Evolutionary conservation across 2,888 invertebrate species (phyloP).

Genomic region (Notocelia uddmanniana): DNA sequence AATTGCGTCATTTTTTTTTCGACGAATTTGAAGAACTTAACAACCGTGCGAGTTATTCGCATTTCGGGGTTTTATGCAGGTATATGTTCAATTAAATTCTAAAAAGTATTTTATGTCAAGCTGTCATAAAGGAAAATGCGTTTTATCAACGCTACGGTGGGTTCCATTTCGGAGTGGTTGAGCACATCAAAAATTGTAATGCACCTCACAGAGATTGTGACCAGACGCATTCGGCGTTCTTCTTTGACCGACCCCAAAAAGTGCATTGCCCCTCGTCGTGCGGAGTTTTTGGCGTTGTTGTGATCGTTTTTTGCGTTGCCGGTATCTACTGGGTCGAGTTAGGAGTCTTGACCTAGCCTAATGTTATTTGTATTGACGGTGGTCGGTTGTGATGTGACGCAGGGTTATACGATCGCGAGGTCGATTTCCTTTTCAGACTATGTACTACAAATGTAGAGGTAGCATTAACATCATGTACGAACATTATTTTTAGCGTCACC

Average conservation of each 20-base stretch:
- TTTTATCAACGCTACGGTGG: constrained; percentile 41
- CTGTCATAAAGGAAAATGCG: not conserved
- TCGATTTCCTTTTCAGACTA: constrained; percentile 8
- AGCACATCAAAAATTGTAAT: constrained; percentile 62
- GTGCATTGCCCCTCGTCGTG: constrained; percentile 77
- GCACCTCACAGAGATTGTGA: constrained; percentile 67
- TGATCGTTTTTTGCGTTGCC: constrained; percentile 64
- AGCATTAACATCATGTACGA: not conserved
- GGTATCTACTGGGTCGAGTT: constrained; percentile 74
- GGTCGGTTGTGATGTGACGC: constrained; percentile 17
- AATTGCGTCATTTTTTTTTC: constrained; percentile 6
- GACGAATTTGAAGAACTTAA: constrained; percentile 8
- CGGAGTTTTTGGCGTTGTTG: constrained; percentile 63
- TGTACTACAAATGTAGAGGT: too few relatives aligned
- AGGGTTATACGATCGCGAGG: not conserved
- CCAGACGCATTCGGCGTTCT: constrained; percentile 65
- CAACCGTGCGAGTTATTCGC: constrained; percentile 25
- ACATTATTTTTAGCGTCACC: too few relatives aligned
- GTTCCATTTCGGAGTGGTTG: constrained; percentile 49
- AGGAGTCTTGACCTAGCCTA: constrained; percentile 83
- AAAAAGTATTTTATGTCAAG: constrained; percentile 20
- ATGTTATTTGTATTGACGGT: constrained; percentile 73
- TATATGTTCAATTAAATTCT: constrained; percentile 8
- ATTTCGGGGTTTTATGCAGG: constrained; percentile 46
- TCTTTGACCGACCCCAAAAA: constrained; percentile 75